Evolutionary conservation across 2,797 vertebrate genomes (phyloP), one percentile per base, ranked within the genome.

Genomic region (Xenops minutus): DNA sequence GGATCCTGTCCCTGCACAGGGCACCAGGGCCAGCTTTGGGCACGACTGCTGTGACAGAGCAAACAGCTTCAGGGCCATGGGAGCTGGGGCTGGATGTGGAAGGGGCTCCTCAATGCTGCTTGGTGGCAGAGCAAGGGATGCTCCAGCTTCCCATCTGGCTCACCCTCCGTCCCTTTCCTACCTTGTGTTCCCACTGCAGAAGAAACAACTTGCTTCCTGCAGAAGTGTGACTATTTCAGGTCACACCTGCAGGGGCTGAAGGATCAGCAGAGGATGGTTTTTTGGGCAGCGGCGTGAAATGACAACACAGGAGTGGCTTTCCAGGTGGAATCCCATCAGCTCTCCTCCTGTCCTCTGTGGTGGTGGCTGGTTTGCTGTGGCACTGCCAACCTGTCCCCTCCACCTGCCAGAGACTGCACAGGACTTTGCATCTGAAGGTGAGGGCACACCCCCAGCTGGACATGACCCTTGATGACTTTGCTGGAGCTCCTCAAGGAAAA

Each of bases 351-450:
- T 16, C 15, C 48, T 30, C 29, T 30, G 23, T 1, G 1, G 39
- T 11, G 67, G 62, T 20, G 37, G 7, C 52, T 56, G 64, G 4
- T 37, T 77, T 52, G 49, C 23, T 20, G 37, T 3, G 52, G 39
- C 39, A 20, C 48, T 76, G 26, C 64, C 44, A 51, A 32, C 10
- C 55, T 49, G 20, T 5, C 7, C 17, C 5, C 23, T 44, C 44
- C 12, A 26, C 17, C n/a, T 5, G 64, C 39, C 6, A 37, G 52
- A 3, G 7, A 58, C 66, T 4, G 0, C 20, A 9, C 3, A 15
- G 58, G 39, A 41, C 49, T 82, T 54, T 6, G 14, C 44, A 30
- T 8, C 37, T 37, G 44, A 27, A 62, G 49, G 43, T 14, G 51
- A 41, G 41, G 26, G 27, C 6, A 20, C 32, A 21, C 7, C 3